A percentile compares a stretch with the other conserved stretches of the same genome.
Conservation (phyloP, 1,140 invertebrate genomes). For the Argopecten irradians region DNA sequence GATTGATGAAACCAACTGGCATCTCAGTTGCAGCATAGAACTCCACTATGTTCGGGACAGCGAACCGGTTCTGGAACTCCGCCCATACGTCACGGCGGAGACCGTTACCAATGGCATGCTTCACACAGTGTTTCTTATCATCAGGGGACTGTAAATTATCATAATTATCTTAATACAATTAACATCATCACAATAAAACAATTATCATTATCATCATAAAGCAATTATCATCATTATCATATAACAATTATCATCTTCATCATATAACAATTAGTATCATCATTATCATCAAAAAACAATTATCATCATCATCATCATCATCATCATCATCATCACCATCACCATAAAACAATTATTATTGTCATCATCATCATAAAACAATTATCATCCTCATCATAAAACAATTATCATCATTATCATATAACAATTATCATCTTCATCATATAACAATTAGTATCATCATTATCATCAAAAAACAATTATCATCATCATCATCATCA, state of each 20-base stretch:
- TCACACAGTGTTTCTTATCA: conserved; percentile 52
- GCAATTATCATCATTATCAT: background rate
- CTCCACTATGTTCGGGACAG: conserved; percentile 56
- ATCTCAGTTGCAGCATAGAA: conserved; percentile 62
- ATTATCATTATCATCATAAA: background rate
- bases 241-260: no score
- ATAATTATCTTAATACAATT: background rate
- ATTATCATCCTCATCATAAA: no score
- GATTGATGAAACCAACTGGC: conserved; percentile 50
- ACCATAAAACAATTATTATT: no score
- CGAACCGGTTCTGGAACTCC: conserved; percentile 55
- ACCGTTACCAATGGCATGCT: conserved; percentile 58
- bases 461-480: no score
- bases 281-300: no score
- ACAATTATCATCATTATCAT: background rate
- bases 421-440: no score
- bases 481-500: background rate
- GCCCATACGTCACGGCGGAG: conserved; percentile 61
- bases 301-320: background rate
- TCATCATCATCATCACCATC: no score
- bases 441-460: no score
- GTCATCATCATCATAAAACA: no score
- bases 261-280: no score
- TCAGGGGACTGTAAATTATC: background rate
- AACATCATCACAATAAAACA: background rate